phyloP scores from a whole-genome alignment of 1,140 invertebrate genomes.

The Trissolcus basalis region DNA sequence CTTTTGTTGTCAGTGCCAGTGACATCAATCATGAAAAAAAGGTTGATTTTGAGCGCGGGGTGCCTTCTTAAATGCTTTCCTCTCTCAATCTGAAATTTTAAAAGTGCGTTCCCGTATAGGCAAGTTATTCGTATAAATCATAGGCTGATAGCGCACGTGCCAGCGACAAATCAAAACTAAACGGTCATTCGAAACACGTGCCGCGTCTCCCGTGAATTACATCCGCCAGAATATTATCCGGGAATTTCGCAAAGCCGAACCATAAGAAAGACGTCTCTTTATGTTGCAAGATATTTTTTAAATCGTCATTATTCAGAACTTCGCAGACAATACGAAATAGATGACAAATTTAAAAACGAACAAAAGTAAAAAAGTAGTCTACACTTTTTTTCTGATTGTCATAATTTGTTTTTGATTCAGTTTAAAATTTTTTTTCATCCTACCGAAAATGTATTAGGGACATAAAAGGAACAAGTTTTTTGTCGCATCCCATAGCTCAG shows the following conservation, averaged over 20 bases:
- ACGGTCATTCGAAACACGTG: constrained; percentile 59
- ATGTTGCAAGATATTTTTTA: constrained; percentile 1
- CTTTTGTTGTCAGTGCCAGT: no score
- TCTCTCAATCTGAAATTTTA: constrained; percentile 38
- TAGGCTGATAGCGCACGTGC: constrained; percentile 51
- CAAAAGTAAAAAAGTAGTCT: no score
- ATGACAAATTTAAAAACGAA: no score
- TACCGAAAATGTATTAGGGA: no score
- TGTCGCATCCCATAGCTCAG: no score
- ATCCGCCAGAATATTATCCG: constrained; percentile 48
- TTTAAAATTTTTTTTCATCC: no score
- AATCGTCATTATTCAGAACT: background rate
- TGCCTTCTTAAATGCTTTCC: constrained; percentile 23
- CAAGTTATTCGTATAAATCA: constrained; percentile 56
- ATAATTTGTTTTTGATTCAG: no score
- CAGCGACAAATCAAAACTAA: constrained; percentile 57
- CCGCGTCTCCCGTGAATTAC: constrained; percentile 54
- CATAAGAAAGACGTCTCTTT: constrained; percentile 46
- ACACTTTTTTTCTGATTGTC: no score
- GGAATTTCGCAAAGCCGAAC: constrained; percentile 38
- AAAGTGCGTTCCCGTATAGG: constrained; percentile 39
- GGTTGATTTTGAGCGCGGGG: background rate
- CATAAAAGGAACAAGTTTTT: no score
- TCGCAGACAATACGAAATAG: no score
- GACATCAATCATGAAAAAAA: background rate